phyloP scores from a whole-genome alignment of 2,888 invertebrate genomes.

The Drosophila nigricruria region DNA sequence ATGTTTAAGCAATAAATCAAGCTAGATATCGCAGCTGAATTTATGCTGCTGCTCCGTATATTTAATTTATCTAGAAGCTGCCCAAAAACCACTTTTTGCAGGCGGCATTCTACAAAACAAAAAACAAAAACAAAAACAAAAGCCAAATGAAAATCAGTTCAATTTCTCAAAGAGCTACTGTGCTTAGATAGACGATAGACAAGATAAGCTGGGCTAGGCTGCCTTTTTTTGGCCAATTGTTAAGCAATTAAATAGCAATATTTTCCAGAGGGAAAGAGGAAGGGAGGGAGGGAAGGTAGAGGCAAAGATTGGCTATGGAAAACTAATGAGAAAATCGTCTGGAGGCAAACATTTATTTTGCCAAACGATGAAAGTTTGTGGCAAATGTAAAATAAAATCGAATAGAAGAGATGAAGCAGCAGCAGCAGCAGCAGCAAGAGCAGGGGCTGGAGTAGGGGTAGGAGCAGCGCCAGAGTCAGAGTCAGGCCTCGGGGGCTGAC shows the following conservation, averaged over 20 bases:
- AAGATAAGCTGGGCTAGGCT: background rate
- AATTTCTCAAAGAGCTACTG: slow-evolving; percentile 53
- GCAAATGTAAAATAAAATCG: slow-evolving; percentile 71
- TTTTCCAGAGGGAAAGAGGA: slow-evolving; percentile 43
- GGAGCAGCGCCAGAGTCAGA: background rate
- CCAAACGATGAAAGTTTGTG: slow-evolving; percentile 68
- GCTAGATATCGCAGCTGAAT: slow-evolving; percentile 42
- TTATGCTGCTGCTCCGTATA: slow-evolving; percentile 44
- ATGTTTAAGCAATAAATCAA: slow-evolving; percentile 65
- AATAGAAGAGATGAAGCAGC: slow-evolving; percentile 49
- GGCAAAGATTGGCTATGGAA: slow-evolving; percentile 28
- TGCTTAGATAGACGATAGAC: slow-evolving; percentile 22
- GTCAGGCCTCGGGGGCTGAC: slow-evolving; percentile 24
- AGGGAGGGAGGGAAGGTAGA: background rate
- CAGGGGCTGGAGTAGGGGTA: slow-evolving; percentile 2
- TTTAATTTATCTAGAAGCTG: slow-evolving; percentile 52
- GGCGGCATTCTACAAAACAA: slow-evolving; percentile 41
- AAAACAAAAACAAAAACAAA: slow-evolving; percentile 1
- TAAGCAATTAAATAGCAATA: slow-evolving; percentile 75
- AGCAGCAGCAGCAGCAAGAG: background rate
- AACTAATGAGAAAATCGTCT: slow-evolving; percentile 53
- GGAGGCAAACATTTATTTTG: slow-evolving; percentile 66
- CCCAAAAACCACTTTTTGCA: slow-evolving; percentile 48
- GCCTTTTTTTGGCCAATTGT: slow-evolving; percentile 51
- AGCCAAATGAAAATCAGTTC: slow-evolving; percentile 28